phyloP scores from a whole-genome alignment of 2,113 vertebrate genomes.

The Acrocephalus arundinaceus region DNA sequence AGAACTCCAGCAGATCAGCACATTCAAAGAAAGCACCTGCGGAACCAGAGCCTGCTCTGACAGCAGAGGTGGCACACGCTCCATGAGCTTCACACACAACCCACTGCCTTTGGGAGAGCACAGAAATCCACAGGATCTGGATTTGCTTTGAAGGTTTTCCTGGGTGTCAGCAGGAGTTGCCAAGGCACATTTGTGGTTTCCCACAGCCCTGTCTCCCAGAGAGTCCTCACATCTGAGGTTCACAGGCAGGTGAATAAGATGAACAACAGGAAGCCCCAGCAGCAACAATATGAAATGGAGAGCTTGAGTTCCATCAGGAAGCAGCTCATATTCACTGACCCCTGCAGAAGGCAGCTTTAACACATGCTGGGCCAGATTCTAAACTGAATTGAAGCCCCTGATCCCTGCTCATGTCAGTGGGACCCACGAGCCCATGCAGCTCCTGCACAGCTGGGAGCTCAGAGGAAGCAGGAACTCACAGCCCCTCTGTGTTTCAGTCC shows the following conservation, averaged over 20 bases:
- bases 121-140: not conserved
- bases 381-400: not conserved
- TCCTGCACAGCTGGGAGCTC: constrained; percentile 8
- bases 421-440: not conserved
- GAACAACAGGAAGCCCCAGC: not conserved
- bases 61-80: not conserved
- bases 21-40: not conserved
- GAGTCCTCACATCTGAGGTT: not conserved
- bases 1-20: not conserved
- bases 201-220: accelerated
- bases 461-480: not conserved
- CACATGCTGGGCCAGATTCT: not conserved
- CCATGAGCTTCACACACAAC: not conserved
- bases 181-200: not conserved
- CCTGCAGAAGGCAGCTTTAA: not conserved
- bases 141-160: not conserved
- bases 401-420: not conserved
- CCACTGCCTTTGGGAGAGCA: not conserved
- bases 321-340: not conserved
- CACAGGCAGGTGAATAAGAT: not conserved
- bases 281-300: not conserved
- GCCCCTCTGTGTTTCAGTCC: not conserved
- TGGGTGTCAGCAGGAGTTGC: not conserved
- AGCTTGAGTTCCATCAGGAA: not conserved
- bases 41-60: not conserved